Conservation (phyloP, 2,113 vertebrate species). For the Emydura subglobosa region DNA sequence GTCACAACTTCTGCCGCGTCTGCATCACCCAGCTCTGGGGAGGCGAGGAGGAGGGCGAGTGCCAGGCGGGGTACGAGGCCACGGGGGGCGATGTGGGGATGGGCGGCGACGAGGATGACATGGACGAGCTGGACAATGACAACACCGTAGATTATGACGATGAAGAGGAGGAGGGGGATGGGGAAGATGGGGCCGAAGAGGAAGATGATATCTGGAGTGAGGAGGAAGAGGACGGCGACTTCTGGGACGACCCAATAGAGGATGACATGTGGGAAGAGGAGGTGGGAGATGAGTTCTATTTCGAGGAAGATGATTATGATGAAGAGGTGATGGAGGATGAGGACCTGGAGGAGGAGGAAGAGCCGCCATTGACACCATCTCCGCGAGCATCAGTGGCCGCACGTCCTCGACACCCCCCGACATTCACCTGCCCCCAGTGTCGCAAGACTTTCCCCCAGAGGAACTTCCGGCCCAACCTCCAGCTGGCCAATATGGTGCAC, state of each 20-base stretch:
- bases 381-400: background rate
- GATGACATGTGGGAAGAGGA: constrained; percentile 17
- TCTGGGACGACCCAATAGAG: constrained; percentile 16
- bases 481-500: constrained; percentile 78
- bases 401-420: constrained; percentile 32
- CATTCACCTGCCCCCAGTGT: constrained; percentile 77
- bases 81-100: constrained; percentile 63
- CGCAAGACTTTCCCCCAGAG: constrained; percentile 61
- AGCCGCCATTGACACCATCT: background rate
- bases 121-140: constrained; percentile 68
- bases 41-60: constrained; percentile 27
- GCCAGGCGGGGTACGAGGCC: background rate
- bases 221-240: background rate
- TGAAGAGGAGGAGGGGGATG: constrained; percentile 63
- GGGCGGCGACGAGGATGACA: constrained; percentile 65
- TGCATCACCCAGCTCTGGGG: constrained; percentile 82
- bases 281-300: background rate
- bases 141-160: constrained; percentile 55
- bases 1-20: constrained; percentile 81
- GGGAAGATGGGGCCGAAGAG: constrained; percentile 70
- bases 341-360: constrained; percentile 7
- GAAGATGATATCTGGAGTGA: constrained; percentile 60
- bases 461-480: constrained; percentile 71
- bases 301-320: constrained; percentile 2
- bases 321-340: constrained; percentile 55